Percentiles rank a stretch among this genome's conserved stretches.
These are phyloP conservation scores for Habrosyne pyritoides DNA, from an alignment of 2,888 invertebrate species.

Conservation along the genomic window DNA sequence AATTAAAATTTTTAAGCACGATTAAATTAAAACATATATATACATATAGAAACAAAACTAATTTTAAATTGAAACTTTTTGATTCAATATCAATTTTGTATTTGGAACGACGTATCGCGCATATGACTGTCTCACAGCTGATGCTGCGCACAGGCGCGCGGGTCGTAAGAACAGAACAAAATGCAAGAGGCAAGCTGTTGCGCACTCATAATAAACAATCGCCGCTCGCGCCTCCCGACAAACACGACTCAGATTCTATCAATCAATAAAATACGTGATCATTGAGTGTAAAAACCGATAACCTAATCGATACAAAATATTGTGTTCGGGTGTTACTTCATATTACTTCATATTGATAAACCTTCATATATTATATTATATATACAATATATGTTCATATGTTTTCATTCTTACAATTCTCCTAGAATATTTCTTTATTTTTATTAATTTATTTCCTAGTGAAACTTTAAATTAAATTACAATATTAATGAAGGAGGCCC, in stretches of 20 bases:
- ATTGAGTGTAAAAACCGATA: conserved; percentile 8
- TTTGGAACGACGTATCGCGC: not conserved
- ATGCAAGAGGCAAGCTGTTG: conserved; percentile 35
- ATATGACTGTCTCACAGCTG: conserved; percentile 24
- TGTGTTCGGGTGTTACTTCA: not conserved
- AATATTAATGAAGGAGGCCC: no score
- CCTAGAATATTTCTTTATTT: no score
- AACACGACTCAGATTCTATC: conserved; percentile 24
- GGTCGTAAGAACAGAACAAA: conserved; percentile 36
- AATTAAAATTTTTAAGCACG: not conserved
- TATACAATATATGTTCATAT: no score
- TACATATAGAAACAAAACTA: not conserved
- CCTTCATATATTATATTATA: not conserved
- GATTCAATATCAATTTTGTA: not conserved
- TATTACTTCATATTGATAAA: not conserved
- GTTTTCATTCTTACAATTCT: no score
- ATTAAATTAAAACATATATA: not conserved
- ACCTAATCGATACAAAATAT: not conserved
- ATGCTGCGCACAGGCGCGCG: conserved; percentile 41
- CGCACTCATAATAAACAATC: conserved; percentile 41
- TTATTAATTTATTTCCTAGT: no score
- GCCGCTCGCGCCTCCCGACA: conserved; percentile 19
- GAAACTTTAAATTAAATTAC: no score
- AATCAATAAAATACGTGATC: conserved; percentile 26
- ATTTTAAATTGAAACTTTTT: not conserved